These are phyloP conservation scores for Cnemophilus loriae DNA, from an alignment of 2,113 vertebrate species.

Conservation along the genomic window DNA sequence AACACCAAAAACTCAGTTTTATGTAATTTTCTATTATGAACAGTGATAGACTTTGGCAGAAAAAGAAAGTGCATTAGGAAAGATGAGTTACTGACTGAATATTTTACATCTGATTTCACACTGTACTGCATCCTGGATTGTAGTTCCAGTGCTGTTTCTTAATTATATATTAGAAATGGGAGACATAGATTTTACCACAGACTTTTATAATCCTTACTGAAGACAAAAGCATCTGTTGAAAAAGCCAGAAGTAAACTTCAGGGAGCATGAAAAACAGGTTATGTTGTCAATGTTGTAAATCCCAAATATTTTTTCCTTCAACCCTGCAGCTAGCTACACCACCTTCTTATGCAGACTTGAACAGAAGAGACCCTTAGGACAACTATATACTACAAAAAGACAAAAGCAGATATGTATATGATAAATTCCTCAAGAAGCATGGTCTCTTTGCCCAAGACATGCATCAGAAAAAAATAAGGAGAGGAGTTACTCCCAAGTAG, in stretches of 20 bases:
- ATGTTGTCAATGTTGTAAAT: not conserved
- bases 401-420: not conserved
- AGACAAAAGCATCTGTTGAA: not conserved
- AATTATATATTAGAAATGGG: not conserved
- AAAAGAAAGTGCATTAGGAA: not conserved
- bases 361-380: not conserved
- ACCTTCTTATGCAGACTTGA: fast-evolving
- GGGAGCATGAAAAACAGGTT: not conserved
- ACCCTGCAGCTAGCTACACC: not conserved
- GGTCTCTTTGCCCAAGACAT: fast-evolving
- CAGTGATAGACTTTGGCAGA: not conserved
- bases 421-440: not conserved
- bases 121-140: not conserved
- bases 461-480: not conserved
- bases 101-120: not conserved
- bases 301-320: not conserved
- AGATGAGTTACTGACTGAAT: not conserved
- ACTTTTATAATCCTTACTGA: not conserved
- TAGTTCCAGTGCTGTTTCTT: not conserved
- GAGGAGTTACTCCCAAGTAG: not conserved
- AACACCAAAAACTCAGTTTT: not conserved
- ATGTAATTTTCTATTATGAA: not conserved
- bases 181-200: not conserved
- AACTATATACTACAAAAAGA: not conserved
- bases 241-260: not conserved